Evolutionary conservation across 2,113 vertebrate species (phyloP), one percentile per base, ranked within the genome.

Genomic region (Leiothrix lutea): DNA sequence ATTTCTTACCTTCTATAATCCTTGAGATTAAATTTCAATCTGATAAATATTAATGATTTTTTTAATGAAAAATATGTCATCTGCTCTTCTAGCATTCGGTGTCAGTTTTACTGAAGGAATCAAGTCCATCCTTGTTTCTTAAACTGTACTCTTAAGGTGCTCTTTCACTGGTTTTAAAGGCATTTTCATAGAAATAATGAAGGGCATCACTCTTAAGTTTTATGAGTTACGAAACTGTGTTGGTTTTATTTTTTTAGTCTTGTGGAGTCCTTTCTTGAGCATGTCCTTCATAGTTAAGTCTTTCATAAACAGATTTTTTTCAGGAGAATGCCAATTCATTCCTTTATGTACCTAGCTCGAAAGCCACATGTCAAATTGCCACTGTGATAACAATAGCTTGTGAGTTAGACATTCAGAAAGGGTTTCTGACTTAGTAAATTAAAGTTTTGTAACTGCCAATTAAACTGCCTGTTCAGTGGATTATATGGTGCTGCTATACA

Each of bases 391-490:
- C 60, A 80, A 64, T 35, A 82, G 67, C 47, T 73, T 91, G 35
- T 58, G 54, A 85, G 22, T 75, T 88, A 87, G 48, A 87, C 73
- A 86, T 73, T 85, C 64, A 94, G 51, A 92, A 83, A 44, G 51
- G 42, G 22, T 84, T 93, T 85, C 62, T 92, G 82, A 88, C 50
- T 94, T 78, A 65, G 65, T 83, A 93, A 83, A 82, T 94, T 80
- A n/a, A 92, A 92, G 47, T 88, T 94, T 86, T 79, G 18, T 71
- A 89, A n/a, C 56, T 87, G 53, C 36, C 40, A 84, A 74, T 96
- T 89, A 93, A 85, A 40, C 57, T 89, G 20, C 20, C 80, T 80
- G 9, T 57, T 57, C 72, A 58, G 21, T 29, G 33, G 74, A 45
- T 73, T 86, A 20, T 11, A 14, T 36, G 28, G 17, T 86, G 69